Evolutionary conservation across 2,797 vertebrate genomes (phyloP), one percentile per base, ranked within the genome.

Genomic region (Poeciliopsis presidionis): DNA sequence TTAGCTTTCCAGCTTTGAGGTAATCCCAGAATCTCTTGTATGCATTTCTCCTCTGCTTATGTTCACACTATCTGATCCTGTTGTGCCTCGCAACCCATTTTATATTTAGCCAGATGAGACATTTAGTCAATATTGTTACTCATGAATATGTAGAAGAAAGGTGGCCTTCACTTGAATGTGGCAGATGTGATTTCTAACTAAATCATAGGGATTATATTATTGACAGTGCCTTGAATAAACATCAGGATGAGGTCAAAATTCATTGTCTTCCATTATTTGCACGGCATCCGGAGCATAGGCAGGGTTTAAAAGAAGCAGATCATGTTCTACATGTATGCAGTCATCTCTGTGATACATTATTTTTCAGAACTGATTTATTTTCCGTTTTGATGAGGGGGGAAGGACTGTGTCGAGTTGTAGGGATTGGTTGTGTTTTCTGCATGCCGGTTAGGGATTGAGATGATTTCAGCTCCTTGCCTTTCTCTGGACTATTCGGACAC

Each of bases 171-270:
- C 89, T 90, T 88, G 88, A 80, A 91, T 82, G 91, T 93, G 94
- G 87, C 91, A 91, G 87, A 86, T 94, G 88, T 92, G 91, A 93
- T 94, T 93, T 85, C 82, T 86, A 88, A 91, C 92, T 93, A 90
- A 95, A 94, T 94, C 93, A 90, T 84, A 75, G 87, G 93, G 93
- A 95, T 94, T 94, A 94, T 77, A 77, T 91, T 93, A 93, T 92
- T 93, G 94, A 93, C 94, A 93, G 86, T 88, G 87, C 72, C 90
- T 91, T 93, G 90, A 91, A 91, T 90, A 93, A 93, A 94, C 93
- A 93, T 90, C 81, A 76, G 88, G 85, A 89, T 84, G 91, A 89
- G 92, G 90, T 93, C 90, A 88, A 86, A 87, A 85, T 88, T 87
- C 77, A 87, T 88, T 88, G 84, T 89, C 81, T 84, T 79, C 76